A percentile compares a stretch with the other conserved stretches of the same genome.
phyloP scores from a whole-genome alignment of 1,140 invertebrate genomes.

The Nixonia krombeini region DNA sequence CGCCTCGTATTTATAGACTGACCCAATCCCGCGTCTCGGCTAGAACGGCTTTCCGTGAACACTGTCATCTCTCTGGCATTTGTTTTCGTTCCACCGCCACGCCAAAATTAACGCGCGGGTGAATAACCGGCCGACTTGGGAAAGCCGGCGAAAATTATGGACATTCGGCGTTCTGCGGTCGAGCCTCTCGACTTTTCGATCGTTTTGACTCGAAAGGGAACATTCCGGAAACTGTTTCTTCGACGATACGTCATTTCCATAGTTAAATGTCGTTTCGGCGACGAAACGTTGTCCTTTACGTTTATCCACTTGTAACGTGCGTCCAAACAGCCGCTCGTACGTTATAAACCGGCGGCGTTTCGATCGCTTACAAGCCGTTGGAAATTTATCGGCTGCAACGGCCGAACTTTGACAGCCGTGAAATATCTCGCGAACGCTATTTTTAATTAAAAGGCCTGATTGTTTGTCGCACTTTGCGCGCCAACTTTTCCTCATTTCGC shows the following conservation, averaged over 20 bases:
- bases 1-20: conserved; percentile 63
- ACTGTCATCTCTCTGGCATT: conserved; percentile 43
- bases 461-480: conserved; percentile 15
- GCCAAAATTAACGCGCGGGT: conserved; percentile 56
- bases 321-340: too few species aligned
- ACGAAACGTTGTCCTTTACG: too few species aligned
- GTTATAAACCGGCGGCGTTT: conserved; percentile 30
- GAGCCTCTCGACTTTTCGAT: too few species aligned
- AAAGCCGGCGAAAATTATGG: neutral
- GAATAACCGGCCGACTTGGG: conserved; percentile 45
- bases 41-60: conserved; percentile 47
- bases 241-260: too few species aligned
- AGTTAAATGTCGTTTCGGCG: too few species aligned
- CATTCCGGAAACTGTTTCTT: too few species aligned
- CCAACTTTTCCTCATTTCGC: neutral
- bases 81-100: conserved; percentile 32
- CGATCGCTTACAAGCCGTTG: conserved; percentile 29
- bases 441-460: conserved; percentile 33
- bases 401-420: conserved; percentile 32
- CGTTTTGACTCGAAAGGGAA: too few species aligned
- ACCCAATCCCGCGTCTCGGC: conserved; percentile 52
- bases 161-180: too few species aligned
- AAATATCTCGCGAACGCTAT: conserved; percentile 34
- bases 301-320: too few species aligned
- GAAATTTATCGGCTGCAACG: conserved; percentile 28